Evolutionary conservation across 2,888 invertebrate species (phyloP).

Genomic region (Prosapia bicincta): DNA sequence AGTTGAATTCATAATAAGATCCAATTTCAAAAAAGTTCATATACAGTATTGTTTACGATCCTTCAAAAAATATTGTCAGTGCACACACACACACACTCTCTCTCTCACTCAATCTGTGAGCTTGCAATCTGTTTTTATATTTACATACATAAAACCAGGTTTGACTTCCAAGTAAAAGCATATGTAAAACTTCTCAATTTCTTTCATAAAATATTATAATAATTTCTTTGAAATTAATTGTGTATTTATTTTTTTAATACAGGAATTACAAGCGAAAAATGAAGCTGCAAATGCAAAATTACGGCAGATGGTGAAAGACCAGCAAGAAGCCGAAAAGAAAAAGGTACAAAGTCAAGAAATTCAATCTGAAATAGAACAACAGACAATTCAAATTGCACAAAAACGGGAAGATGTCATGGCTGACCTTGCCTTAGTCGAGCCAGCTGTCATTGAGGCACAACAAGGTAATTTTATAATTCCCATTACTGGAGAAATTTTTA

Average conservation of each 20-base stretch:
- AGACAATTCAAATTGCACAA: constrained; percentile 89
- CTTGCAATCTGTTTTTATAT: too few relatives aligned
- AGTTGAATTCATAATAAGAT: too few relatives aligned
- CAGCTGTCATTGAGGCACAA: constrained; percentile 98
- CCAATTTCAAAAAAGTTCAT: too few relatives aligned
- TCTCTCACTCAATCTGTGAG: too few relatives aligned
- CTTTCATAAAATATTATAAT: too few relatives aligned
- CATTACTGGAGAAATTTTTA: not conserved
- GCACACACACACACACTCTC: too few relatives aligned
- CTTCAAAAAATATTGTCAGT: too few relatives aligned
- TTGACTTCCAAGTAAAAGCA: too few relatives aligned
- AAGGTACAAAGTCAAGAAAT: constrained; percentile 98
- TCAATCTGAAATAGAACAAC: constrained; percentile 71
- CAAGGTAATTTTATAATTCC: constrained; percentile 59
- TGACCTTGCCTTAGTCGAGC: constrained; percentile 96
- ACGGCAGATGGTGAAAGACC: constrained; percentile 98
- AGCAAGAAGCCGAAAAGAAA: constrained; percentile 98
- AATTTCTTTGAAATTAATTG: too few relatives aligned
- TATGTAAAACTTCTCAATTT: too few relatives aligned
- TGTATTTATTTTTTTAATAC: constrained; percentile 21
- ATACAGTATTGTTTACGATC: too few relatives aligned
- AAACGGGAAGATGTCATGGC: constrained; percentile 94
- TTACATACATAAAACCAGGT: too few relatives aligned
- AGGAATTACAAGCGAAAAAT: constrained; percentile 94
- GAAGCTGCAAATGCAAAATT: constrained; percentile 99